Evolutionary conservation across 2,113 vertebrate genomes (phyloP).

Genomic region (Pogonocichla stellata): DNA sequence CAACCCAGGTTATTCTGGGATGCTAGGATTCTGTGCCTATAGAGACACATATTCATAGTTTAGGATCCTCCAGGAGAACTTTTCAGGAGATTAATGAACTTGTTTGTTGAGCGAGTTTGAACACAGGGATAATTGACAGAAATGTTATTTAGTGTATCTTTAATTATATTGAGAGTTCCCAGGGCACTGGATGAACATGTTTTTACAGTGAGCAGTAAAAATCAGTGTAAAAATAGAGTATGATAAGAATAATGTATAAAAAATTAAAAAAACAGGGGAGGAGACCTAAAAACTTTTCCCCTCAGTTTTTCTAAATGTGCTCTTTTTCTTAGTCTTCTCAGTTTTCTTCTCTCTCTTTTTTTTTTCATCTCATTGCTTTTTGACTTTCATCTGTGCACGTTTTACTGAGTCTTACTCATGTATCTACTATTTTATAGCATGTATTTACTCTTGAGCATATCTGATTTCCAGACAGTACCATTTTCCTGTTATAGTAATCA

Average conservation of each 20-base stretch:
- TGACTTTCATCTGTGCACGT: background rate
- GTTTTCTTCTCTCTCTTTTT: background rate
- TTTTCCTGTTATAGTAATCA: background rate
- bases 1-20: background rate
- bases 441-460: background rate
- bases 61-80: background rate
- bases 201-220: background rate
- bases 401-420: background rate
- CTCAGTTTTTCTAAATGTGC: background rate
- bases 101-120: background rate
- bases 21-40: too few species aligned
- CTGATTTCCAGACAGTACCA: background rate
- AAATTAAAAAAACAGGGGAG: background rate
- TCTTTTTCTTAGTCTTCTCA: background rate
- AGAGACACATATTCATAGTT: background rate
- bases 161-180: background rate
- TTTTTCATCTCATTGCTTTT: background rate
- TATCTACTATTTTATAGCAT: background rate
- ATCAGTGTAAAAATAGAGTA: background rate
- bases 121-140: background rate
- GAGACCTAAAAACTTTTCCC: fast-evolving
- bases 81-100: background rate
- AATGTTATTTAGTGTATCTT: background rate
- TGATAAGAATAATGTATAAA: background rate
- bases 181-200: background rate